Evolutionary conservation across 2,113 vertebrate genomes (phyloP).

Genomic region (Anoura caudifer): DNA sequence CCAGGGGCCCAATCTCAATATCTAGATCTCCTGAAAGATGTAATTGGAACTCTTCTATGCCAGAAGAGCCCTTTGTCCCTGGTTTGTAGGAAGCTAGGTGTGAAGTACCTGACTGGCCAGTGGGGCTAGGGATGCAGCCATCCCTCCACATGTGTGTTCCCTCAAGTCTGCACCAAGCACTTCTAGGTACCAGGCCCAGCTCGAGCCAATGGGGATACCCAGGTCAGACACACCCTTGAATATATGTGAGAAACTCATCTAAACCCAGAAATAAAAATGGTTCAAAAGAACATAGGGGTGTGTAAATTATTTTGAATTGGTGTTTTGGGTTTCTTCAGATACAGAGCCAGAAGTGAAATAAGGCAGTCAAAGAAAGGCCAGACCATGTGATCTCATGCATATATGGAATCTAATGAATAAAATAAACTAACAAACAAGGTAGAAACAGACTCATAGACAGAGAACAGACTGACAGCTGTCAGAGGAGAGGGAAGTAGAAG

Average conservation of each 20-base stretch:
- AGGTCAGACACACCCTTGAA: background rate
- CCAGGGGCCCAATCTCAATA: background rate
- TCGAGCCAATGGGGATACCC: too few relatives aligned
- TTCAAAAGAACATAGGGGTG: background rate
- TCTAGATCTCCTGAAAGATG: background rate
- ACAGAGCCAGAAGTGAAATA: background rate
- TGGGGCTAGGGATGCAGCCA: background rate
- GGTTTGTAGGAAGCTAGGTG: background rate
- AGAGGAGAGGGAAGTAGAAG: too few relatives aligned
- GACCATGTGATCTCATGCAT: background rate
- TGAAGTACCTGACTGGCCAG: background rate
- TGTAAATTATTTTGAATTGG: background rate
- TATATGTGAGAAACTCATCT: background rate
- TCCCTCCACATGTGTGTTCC: background rate
- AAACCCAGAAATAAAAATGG: background rate
- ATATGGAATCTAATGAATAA: background rate
- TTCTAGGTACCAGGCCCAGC: background rate
- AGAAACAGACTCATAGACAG: too few relatives aligned
- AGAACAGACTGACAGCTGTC: too few relatives aligned
- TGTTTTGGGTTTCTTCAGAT: background rate
- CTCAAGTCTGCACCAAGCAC: background rate
- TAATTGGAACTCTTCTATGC: background rate
- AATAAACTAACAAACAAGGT: background rate
- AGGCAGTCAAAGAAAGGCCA: background rate
- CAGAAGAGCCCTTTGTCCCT: background rate